These are phyloP conservation scores for Himalopsyche japonica DNA, from an alignment of 2,888 invertebrate species.

Conservation along the genomic window DNA sequence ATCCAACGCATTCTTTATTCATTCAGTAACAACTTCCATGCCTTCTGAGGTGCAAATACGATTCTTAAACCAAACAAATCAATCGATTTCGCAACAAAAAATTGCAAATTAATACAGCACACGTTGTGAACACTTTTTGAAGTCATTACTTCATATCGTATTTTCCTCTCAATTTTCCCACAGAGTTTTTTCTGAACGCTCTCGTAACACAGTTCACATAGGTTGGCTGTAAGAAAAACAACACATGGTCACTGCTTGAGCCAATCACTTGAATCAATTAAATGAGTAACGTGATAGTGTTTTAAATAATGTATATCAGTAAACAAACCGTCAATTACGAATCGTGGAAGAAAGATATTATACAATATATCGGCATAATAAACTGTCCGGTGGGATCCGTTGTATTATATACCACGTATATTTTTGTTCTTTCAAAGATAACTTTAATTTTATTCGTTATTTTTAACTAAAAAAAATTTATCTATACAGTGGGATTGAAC, in stretches of 20 bases:
- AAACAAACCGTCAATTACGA: too few species aligned
- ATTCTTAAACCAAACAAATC: background rate
- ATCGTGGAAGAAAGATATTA: too few species aligned
- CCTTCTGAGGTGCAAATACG: background rate
- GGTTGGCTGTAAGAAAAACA: slow-evolving; percentile 4
- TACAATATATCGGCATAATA: too few species aligned
- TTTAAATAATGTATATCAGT: background rate
- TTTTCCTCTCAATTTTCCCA: slow-evolving; percentile 26
- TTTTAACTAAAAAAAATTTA: too few species aligned
- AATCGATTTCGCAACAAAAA: background rate
- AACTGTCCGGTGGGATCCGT: too few species aligned
- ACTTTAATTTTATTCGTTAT: too few species aligned
- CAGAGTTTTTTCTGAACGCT: slow-evolving; percentile 19
- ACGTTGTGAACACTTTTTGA: background rate
- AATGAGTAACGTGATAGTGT: background rate
- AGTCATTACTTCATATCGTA: background rate
- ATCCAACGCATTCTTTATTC: background rate
- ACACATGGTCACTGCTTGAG: slow-evolving; percentile 17
- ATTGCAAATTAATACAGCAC: background rate
- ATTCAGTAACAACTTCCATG: background rate
- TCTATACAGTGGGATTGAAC: too few species aligned
- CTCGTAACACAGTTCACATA: slow-evolving; percentile 31
- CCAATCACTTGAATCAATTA: slow-evolving; percentile 19
- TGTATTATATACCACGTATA: too few species aligned
- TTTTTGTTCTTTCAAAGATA: too few species aligned